Conservation (phyloP, 2,888 invertebrate species). For the Himalopsyche kuldschensis region DNA sequence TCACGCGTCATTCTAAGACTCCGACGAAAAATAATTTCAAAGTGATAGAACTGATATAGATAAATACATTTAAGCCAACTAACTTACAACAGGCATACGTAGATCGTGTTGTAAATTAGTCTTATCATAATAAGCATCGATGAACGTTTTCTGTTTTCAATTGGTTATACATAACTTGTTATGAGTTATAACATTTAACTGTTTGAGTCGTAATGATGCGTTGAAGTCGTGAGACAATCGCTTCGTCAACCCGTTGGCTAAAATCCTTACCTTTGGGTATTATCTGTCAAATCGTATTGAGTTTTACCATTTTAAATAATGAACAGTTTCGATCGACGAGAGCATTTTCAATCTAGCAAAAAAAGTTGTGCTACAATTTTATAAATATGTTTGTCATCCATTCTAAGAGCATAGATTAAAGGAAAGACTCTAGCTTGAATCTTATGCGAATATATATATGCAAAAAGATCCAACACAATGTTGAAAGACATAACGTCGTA, state of each 20-base stretch:
- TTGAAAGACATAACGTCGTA: no score
- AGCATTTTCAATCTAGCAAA: no score
- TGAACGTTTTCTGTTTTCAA: constrained; percentile 19
- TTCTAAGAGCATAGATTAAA: no score
- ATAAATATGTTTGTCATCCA: no score
- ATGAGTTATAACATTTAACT: neutral
- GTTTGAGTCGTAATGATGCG: constrained; percentile 20
- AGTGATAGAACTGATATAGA: neutral
- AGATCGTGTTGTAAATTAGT: constrained; percentile 19
- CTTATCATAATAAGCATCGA: constrained; percentile 21
- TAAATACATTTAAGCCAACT: neutral
- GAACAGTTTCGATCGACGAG: no score
- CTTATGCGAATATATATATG: no score
- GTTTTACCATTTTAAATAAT: no score
- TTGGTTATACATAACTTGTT: constrained; percentile 16
- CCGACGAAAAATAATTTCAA: neutral
- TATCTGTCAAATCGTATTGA: no score
- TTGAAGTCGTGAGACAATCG: constrained; percentile 25
- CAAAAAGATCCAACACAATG: no score
- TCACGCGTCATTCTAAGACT: neutral
- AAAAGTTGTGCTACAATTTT: no score
- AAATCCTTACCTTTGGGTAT: neutral
- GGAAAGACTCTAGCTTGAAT: no score
- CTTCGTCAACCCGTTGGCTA: neutral
- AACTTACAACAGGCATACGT: neutral